phyloP scores from a whole-genome alignment of 1,140 invertebrate genomes.

The Sesamia nonagrioides region DNA sequence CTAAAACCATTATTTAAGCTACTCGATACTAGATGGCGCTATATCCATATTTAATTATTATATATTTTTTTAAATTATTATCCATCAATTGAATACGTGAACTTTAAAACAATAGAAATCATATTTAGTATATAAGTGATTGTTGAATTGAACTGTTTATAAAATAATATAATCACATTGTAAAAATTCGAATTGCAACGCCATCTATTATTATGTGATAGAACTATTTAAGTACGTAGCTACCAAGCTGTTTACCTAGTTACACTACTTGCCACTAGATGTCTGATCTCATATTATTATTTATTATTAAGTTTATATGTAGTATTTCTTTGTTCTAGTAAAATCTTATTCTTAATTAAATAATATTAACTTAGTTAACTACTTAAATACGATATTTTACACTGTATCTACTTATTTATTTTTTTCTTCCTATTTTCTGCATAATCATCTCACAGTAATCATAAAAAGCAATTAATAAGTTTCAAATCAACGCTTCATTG shows the following conservation, averaged over 20 bases:
- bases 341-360: too few relatives aligned
- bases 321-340: too few relatives aligned
- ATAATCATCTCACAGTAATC: conserved; percentile 38
- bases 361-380: too few relatives aligned
- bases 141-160: too few relatives aligned
- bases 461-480: conserved; percentile 48
- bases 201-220: conserved; percentile 44
- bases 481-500: conserved; percentile 43
- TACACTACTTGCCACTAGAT: conserved; percentile 64
- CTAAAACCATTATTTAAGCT: conserved; percentile 49
- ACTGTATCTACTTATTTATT: background rate
- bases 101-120: background rate
- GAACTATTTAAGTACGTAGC: conserved; percentile 32
- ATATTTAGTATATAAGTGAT: too few relatives aligned
- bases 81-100: background rate
- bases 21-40: conserved; percentile 61
- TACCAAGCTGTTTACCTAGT: conserved; percentile 16
- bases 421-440: background rate
- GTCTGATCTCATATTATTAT: background rate
- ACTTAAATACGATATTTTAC: too few relatives aligned
- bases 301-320: background rate
- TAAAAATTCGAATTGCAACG: conserved; percentile 6
- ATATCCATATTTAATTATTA: background rate
- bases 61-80: background rate
- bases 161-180: background rate